phyloP scores from a whole-genome alignment of 1,140 invertebrate genomes.

The Cyrtorhinus lividipennis region DNA sequence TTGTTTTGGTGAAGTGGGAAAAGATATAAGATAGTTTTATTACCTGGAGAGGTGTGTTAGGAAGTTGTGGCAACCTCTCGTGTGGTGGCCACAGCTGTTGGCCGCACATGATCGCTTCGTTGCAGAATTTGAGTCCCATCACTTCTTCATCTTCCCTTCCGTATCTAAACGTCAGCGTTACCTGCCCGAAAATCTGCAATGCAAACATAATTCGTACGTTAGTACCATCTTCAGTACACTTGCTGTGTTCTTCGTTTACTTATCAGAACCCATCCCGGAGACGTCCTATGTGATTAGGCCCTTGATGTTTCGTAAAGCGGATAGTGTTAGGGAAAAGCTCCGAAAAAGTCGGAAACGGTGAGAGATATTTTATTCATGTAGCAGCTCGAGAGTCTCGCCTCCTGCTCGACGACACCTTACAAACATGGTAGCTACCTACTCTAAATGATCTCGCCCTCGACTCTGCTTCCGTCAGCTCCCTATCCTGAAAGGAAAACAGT shows the following conservation, averaged over 20 bases:
- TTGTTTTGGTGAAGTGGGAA: no score
- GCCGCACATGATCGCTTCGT: constrained; percentile 74
- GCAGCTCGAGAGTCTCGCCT: not conserved
- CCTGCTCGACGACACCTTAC: not conserved
- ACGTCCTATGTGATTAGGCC: not conserved
- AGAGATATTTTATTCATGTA: not conserved
- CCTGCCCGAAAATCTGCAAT: constrained; percentile 56
- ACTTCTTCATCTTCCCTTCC: constrained; percentile 84
- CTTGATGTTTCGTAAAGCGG: not conserved
- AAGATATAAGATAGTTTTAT: no score
- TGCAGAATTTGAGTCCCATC: constrained; percentile 83
- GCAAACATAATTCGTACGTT: no score
- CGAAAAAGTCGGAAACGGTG: no score
- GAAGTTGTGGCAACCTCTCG: constrained; percentile 31
- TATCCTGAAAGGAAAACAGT: no score
- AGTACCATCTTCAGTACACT: no score
- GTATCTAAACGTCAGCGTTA: constrained; percentile 75
- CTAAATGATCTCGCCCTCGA: not conserved
- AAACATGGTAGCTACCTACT: not conserved
- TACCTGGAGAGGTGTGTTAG: constrained; percentile 61
- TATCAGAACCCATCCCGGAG: no score
- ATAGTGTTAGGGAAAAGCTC: not conserved
- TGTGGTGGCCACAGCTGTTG: constrained; percentile 64
- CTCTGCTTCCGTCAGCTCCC: no score
- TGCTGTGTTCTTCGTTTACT: no score